Conservation (phyloP, 2,113 vertebrate species). For the Gasterosteus aculeatus region DNA sequence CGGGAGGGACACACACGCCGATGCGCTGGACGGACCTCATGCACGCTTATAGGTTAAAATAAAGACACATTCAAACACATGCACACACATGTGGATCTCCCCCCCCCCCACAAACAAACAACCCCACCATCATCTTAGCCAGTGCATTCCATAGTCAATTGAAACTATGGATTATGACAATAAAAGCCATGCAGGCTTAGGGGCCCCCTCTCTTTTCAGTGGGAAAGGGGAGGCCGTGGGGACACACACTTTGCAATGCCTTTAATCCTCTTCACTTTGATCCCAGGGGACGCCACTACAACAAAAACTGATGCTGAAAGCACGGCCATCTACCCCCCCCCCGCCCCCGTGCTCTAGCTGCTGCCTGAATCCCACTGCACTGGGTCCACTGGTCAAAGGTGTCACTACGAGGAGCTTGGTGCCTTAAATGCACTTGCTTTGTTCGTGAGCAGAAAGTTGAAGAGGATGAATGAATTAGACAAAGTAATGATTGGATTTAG, state of each 20-base stretch:
- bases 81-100: conserved; percentile 15
- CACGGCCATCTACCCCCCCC: conserved; percentile 31
- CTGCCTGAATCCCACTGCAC: background rate
- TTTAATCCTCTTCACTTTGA: conserved; percentile 69
- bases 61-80: conserved; percentile 4
- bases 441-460: background rate
- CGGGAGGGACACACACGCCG: background rate
- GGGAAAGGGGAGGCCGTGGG: conserved; percentile 1
- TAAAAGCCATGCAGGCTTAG: conserved; percentile 61
- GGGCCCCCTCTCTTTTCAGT: conserved; percentile 43
- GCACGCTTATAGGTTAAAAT: background rate
- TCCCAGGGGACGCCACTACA: conserved; percentile 47
- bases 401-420: background rate
- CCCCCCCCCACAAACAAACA: background rate
- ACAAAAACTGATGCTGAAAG: conserved; percentile 54
- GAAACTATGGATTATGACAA: conserved; percentile 71
- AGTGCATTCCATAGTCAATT: conserved; percentile 67
- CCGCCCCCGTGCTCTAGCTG: background rate
- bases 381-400: conserved; percentile 52
- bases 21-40: background rate
- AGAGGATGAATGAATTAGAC: background rate
- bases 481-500: background rate
- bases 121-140: conserved; percentile 28
- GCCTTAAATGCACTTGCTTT: background rate
- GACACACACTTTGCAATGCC: conserved; percentile 51